phyloP scores from a whole-genome alignment of 2,113 vertebrate genomes.

The Tetrax tetrax region DNA sequence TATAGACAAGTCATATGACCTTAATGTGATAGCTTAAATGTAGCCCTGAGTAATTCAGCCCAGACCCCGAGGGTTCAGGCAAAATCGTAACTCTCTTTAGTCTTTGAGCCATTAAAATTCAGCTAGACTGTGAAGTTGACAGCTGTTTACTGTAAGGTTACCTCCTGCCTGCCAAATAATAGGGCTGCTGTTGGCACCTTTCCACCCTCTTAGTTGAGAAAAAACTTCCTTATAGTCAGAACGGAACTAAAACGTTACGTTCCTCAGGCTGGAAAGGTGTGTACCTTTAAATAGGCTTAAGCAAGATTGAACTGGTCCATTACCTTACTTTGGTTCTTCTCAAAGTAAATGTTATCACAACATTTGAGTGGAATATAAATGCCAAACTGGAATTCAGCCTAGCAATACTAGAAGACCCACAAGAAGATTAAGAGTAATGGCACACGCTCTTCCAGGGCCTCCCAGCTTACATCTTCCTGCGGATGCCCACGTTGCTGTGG shows the following conservation, averaged over 20 bases:
- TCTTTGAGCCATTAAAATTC: slow-evolving; percentile 55
- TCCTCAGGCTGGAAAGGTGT: not conserved
- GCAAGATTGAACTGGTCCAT: not conserved
- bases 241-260: fast-evolving
- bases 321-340: not conserved
- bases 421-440: not conserved
- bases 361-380: not conserved
- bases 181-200: slow-evolving; percentile 32
- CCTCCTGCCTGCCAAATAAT: slow-evolving; percentile 64
- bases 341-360: not conserved
- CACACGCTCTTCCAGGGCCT: not conserved
- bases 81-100: not conserved
- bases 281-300: not conserved
- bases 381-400: not conserved
- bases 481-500: not conserved
- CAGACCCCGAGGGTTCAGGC: not conserved
- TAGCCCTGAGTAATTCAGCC: slow-evolving; percentile 25
- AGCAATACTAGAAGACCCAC: not conserved
- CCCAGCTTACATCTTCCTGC: not conserved
- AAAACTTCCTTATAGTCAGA: not conserved
- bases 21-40: not conserved
- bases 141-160: slow-evolving; percentile 69
- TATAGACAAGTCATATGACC: slow-evolving; percentile 36
- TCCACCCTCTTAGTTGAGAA: not conserved
- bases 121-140: slow-evolving; percentile 46